Evolutionary conservation across 2,797 vertebrate species (phyloP), one percentile per base, ranked within the genome.

Genomic region (Lycodopsis pacificus): DNA sequence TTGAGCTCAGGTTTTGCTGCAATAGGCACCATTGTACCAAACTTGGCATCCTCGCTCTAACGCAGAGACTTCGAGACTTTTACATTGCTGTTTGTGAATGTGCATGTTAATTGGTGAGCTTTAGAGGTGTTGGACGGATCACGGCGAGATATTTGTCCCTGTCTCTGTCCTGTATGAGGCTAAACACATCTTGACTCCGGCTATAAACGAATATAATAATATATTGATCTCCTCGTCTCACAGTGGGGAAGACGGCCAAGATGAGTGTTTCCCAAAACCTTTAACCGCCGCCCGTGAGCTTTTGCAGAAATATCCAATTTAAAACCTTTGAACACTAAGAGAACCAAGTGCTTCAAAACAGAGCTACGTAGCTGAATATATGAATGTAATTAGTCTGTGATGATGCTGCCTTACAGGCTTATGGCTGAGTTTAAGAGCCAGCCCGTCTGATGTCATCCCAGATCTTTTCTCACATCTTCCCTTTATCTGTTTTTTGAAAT

Each of bases 391-490:
- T 54, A 79, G 36, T 25, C 19, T n/a, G 32, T 14, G 32, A 59
- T 66, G 25, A 64, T 54, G 36, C 20, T 65, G 64, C 54, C 36
- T 58, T 65, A 62, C 22, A 72, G 57, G 10, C 19, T 46, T 63
- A 58, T 15, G 25, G 63, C 20, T 53, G 51, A 61, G 44, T 84
- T 81, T 78, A 80, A 14, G 80, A 77, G 71, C 54, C 14, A 59
- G 65, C 14, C 70, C 64, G 56, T 89, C 77, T 83, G 80, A 88
- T 57, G 25, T 83, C 49, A 44, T 54, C 67, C 56, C 54, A 72
- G 53, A 54, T 77, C 34, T 73, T 71, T 54, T 79, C 77, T 76
- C 81, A 84, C 72, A 78, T 86, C 69, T 71, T 74, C 71, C 80
- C 76, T 71, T 84, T 78, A 81, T 86, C 73, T 11, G 1, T 72